Evolutionary conservation across 2,888 invertebrate genomes (phyloP).

Genomic region (Bellardia bayeri): DNA sequence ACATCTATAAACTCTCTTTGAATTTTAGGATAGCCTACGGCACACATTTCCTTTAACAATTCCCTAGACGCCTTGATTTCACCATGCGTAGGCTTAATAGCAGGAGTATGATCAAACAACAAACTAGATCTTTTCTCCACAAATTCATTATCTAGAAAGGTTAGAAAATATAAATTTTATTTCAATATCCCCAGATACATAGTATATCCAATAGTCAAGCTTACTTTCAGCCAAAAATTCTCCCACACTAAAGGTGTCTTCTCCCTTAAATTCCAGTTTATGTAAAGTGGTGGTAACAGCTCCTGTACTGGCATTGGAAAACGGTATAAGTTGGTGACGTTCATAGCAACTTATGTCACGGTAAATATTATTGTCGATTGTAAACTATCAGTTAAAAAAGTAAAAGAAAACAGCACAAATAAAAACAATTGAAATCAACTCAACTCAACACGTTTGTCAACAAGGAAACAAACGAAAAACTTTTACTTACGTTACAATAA

Average conservation of each 20-base stretch:
- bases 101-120: constrained; percentile 89
- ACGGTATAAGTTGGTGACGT: constrained; percentile 90
- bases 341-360: constrained; percentile 89
- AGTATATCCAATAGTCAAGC: constrained; percentile 12
- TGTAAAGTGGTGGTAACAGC: constrained; percentile 89
- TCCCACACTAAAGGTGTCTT: constrained; percentile 82
- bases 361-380: constrained; percentile 91
- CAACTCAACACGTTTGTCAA: not conserved
- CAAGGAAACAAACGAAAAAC: constrained; percentile 9
- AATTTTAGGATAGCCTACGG: constrained; percentile 86
- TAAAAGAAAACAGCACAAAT: constrained; percentile 11
- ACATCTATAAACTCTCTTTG: constrained; percentile 87
- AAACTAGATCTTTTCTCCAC: constrained; percentile 87
- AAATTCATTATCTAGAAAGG: constrained; percentile 76
- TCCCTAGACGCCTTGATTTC: constrained; percentile 90
- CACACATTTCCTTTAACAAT: constrained; percentile 89
- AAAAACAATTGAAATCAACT: not conserved
- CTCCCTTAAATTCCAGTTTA: constrained; percentile 86
- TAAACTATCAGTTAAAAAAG: constrained; percentile 84
- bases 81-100: constrained; percentile 88
- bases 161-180: not conserved
- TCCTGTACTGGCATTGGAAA: constrained; percentile 90
- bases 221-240: constrained; percentile 80
- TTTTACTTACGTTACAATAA: constrained; percentile 86
- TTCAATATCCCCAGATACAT: too few relatives aligned